These are phyloP conservation scores for Brachyhypopomus gauderio DNA, from an alignment of 2,113 vertebrate genomes.

Conservation along the genomic window DNA sequence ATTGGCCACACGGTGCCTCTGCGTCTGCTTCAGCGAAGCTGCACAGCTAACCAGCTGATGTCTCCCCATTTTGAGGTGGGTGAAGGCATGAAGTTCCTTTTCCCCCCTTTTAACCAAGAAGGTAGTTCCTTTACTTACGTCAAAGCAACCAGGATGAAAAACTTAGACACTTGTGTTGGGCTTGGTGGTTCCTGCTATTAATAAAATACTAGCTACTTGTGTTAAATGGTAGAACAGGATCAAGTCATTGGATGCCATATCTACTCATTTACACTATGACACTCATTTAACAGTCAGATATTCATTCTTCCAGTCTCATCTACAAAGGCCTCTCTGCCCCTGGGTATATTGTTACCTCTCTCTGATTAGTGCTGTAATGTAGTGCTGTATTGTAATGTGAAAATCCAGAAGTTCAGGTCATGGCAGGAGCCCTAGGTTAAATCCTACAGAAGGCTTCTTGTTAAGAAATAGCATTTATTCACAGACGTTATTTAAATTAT, in stretches of 20 bases:
- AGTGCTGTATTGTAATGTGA: background rate
- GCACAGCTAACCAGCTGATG: no score
- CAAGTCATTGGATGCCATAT: background rate
- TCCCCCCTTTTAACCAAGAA: no score
- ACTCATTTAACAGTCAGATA: background rate
- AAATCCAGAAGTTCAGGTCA: background rate
- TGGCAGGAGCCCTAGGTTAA: no score
- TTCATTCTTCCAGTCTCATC: background rate
- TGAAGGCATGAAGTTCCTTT: no score
- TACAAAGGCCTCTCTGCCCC: background rate
- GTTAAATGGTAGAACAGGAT: background rate
- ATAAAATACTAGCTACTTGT: no score
- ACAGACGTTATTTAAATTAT: no score
- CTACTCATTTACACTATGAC: background rate
- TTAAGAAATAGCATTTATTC: no score
- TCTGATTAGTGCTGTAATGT: background rate
- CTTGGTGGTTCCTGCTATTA: no score
- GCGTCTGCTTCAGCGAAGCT: background rate
- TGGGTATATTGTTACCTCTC: background rate
- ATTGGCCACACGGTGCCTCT: slow-evolving; percentile 5
- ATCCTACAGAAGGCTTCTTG: no score
- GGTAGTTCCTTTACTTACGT: background rate
- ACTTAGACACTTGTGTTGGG: background rate
- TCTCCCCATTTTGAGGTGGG: no score
- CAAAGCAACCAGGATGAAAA: background rate